Percentiles rank a stretch among this genome's conserved stretches.
phyloP scores from a whole-genome alignment of 1,140 invertebrate species.

The Cydia strobilella region DNA sequence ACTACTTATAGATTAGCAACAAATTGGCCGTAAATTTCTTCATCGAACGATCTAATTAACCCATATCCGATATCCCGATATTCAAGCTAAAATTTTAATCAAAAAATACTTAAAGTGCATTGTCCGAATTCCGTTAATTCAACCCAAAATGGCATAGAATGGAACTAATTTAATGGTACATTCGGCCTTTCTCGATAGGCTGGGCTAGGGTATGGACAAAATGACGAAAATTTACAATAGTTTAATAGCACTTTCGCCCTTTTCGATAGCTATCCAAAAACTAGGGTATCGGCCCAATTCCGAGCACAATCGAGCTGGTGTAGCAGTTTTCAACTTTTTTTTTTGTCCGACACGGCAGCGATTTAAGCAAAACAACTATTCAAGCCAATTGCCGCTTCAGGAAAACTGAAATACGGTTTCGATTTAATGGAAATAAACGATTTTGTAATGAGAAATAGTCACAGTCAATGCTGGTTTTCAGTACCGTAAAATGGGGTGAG shows the following conservation, averaged over 20 bases:
- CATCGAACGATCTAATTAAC: neutral
- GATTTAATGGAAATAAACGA: neutral
- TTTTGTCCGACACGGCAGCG: slow-evolving; percentile 23
- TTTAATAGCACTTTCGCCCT: neutral
- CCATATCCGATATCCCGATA: neutral
- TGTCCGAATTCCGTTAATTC: neutral
- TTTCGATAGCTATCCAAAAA: neutral
- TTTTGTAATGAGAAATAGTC: neutral
- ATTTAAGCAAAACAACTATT: slow-evolving; percentile 23
- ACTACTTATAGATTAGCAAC: neutral
- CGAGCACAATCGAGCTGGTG: slow-evolving; percentile 21
- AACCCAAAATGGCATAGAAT: neutral
- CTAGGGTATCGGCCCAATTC: slow-evolving; percentile 25
- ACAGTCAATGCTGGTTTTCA: neutral
- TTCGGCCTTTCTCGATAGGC: neutral
- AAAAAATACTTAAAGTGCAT: slow-evolving; percentile 20
- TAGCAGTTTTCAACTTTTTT: slow-evolving; percentile 27
- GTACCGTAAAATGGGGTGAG: no score
- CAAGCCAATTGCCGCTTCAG: neutral
- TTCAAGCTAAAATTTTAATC: slow-evolving; percentile 14
- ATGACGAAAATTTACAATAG: neutral
- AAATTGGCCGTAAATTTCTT: neutral
- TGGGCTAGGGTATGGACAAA: neutral
- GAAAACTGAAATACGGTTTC: neutral
- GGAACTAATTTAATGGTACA: neutral